Evolutionary conservation across 2,797 vertebrate species (phyloP).

Genomic region (Euthynnus affinis): DNA sequence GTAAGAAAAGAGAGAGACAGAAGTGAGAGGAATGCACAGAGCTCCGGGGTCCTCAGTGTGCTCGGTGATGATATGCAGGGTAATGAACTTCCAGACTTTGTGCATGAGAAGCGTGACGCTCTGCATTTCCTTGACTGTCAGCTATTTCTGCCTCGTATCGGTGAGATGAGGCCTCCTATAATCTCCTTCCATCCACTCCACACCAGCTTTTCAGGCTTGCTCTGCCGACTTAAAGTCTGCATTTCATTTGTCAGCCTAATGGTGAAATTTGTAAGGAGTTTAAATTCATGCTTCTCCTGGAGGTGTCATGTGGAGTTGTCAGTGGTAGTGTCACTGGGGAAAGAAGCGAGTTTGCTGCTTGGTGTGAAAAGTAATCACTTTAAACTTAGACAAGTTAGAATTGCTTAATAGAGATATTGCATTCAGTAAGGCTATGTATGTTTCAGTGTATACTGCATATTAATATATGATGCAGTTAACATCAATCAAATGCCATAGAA

Average conservation of each 20-base stretch:
- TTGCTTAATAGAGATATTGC: conserved; percentile 31
- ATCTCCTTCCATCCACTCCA: conserved; percentile 79
- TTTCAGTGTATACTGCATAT: conserved; percentile 7
- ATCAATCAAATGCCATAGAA: conserved; percentile 10
- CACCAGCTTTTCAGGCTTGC: conserved; percentile 70
- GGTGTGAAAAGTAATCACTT: conserved; percentile 67
- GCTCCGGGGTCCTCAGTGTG: conserved; percentile 69
- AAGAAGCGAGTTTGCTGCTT: conserved; percentile 55
- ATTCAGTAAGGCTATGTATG: conserved; percentile 23
- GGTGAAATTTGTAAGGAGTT: conserved; percentile 81
- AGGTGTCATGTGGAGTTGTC: conserved; percentile 71
- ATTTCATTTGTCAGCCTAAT: conserved; percentile 85
- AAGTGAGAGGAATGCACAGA: conserved; percentile 50
- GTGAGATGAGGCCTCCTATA: conserved; percentile 72
- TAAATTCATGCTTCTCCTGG: conserved; percentile 72
- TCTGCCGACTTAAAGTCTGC: conserved; percentile 77
- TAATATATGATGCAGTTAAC: conserved; percentile 15
- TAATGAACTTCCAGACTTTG: conserved; percentile 81
- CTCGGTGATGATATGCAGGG: conserved; percentile 76
- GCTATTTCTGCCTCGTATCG: conserved; percentile 66
- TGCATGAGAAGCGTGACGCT: conserved; percentile 77
- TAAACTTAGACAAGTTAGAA: conserved; percentile 63
- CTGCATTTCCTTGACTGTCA: conserved; percentile 74
- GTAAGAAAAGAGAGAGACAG: not conserved
- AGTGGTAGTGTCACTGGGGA: conserved; percentile 46